Base-by-base conservation (phyloP, 2,113 vertebrate species). In the Trogon melanurus region DNA sequence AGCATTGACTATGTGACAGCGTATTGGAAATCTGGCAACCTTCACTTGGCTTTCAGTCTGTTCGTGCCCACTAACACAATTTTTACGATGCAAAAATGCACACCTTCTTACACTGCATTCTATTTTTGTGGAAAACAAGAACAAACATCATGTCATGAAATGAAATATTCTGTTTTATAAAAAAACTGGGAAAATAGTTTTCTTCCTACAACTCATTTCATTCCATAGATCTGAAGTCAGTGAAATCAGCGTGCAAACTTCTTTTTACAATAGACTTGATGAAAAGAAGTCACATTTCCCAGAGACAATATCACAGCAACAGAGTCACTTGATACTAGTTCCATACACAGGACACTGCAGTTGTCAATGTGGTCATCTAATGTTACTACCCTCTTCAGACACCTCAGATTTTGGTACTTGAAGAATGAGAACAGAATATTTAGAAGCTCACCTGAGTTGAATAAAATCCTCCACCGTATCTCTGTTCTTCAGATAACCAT, bases 401-500 rank as follows among this genome's bases (percentile, higher is more conserved):
- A 18, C 47, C 36, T 29, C 51, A 34, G 32, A 58, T 60, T 89
- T 78, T 48, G 30, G 18, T 26, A 45, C 29, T 38, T 75, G 30
- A 44, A 57, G 27, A 73, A 82, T 4, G 18, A 79, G 18, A 88
- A 38, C 13, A n/a, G 74, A 34, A 34, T 18, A 67, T 26, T 17
- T 85, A 51, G 56, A 80, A 88, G 45, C 67, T 89, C 86, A 99
- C 99, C 99, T 99, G 99, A 21, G 98, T 97, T 1, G 99, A 99
- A 91, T 98, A 98, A 97, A 99, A 98, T 30, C 98, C 99, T 21
- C 98, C 98, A 65, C 99, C 99, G 0, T 99, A 97, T 79, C 98
- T 97, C 94, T 99, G 99, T 32, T 99, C 98, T 92, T 99, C 99
- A 11, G 98, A 98, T 65, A 99, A 95, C 99, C 99, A 99, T 29